Evolutionary conservation across 2,113 vertebrate species (phyloP).

Genomic region (Sigmodon hispidus): DNA sequence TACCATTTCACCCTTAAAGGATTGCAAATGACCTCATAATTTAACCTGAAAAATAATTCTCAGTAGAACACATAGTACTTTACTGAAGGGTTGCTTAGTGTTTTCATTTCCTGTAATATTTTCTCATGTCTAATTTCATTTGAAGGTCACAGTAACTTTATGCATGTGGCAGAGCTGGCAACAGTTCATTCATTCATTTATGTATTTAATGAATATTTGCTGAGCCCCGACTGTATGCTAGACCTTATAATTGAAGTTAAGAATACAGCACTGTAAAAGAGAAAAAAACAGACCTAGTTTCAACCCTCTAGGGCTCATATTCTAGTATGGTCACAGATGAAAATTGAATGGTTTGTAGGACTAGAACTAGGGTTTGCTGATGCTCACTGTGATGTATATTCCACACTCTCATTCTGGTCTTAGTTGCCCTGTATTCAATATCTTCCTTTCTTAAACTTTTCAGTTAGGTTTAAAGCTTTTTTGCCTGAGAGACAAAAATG

Average conservation of each 20-base stretch:
- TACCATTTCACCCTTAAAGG: slow-evolving; percentile 39
- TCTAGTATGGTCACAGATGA: not conserved
- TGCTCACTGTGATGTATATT: not conserved
- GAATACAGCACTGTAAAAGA: not conserved
- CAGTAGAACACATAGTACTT: slow-evolving; percentile 34
- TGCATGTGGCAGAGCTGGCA: not conserved
- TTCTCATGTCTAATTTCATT: slow-evolving; percentile 20
- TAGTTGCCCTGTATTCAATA: not conserved
- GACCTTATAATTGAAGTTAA: not conserved
- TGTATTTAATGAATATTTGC: slow-evolving; percentile 17
- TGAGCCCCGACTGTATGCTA: not conserved
- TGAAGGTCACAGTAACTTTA: slow-evolving; percentile 37
- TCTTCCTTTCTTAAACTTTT: not conserved
- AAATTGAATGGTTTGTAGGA: not conserved
- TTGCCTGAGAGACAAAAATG: not conserved
- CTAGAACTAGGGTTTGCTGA: not conserved
- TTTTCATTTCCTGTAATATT: slow-evolving; percentile 48
- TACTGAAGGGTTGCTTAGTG: slow-evolving; percentile 7
- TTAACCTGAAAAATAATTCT: slow-evolving; percentile 38
- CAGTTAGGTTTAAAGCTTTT: not conserved
- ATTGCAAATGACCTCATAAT: not conserved
- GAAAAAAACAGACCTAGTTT: not conserved
- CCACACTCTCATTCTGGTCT: not conserved
- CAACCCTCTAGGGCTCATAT: not conserved
- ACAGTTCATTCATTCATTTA: slow-evolving; percentile 17